Conservation (phyloP, 2,888 invertebrate genomes). For the Andrena bicolor region DNA sequence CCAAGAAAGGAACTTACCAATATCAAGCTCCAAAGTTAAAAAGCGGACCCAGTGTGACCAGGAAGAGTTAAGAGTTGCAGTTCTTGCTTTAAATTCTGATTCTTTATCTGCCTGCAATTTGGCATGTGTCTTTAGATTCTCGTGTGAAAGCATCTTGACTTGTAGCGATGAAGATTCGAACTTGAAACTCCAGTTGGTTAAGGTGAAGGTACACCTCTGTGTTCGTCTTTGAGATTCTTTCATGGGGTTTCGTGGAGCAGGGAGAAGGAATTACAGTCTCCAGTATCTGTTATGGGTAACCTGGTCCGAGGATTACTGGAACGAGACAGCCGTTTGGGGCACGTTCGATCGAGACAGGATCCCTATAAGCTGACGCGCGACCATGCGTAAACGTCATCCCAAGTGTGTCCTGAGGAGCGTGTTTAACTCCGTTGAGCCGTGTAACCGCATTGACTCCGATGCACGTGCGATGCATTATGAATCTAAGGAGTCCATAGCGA, state of each 20-base stretch:
- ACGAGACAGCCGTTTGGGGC: constrained; percentile 17
- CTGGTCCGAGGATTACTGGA: constrained; percentile 14
- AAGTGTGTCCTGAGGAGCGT: constrained; percentile 57
- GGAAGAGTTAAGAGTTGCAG: too few species aligned
- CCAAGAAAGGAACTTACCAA: too few species aligned
- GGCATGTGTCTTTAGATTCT: too few species aligned
- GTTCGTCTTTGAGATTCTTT: too few species aligned
- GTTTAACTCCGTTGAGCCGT: constrained; percentile 75
- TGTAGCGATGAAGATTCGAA: too few species aligned
- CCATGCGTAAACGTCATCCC: constrained; percentile 61
- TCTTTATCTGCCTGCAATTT: too few species aligned
- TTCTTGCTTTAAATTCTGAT: too few species aligned
- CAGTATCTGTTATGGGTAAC: neutral
- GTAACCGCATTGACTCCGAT: constrained; percentile 72
- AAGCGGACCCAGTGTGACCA: too few species aligned
- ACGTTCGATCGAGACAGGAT: constrained; percentile 18
- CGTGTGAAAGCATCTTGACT: too few species aligned
- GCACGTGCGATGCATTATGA: constrained; percentile 68
- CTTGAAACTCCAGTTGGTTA: too few species aligned
- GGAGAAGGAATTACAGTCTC: neutral
- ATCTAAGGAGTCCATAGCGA: constrained; percentile 50
- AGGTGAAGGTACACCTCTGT: too few species aligned
- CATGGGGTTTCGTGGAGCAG: neutral
- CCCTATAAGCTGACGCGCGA: constrained; percentile 32
- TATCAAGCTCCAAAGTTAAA: too few species aligned